Evolutionary conservation across 2,797 vertebrate genomes (phyloP).

Genomic region (Falco novaeseelandiae): DNA sequence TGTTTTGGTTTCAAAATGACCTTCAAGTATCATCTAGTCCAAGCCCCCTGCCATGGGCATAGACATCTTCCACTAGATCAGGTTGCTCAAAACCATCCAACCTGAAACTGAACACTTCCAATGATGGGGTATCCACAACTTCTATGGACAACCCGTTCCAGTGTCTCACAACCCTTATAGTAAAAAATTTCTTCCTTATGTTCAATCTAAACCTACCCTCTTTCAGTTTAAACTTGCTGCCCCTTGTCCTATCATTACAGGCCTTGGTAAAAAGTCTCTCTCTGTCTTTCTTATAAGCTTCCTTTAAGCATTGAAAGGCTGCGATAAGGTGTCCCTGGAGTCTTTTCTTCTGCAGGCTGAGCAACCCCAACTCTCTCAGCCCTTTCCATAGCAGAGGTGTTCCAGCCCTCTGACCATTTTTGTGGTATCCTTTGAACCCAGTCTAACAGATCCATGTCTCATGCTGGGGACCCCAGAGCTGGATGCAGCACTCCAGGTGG

Average conservation of each 20-base stretch:
- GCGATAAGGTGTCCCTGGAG: fast-evolving
- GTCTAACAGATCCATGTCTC: not conserved
- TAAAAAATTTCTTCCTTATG: not conserved
- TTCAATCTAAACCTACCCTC: not conserved
- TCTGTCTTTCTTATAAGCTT: not conserved
- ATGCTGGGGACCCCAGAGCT: not conserved
- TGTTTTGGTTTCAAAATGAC: not conserved
- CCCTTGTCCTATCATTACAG: not conserved
- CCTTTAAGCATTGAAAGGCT: not conserved
- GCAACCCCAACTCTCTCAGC: not conserved
- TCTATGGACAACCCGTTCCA: not conserved
- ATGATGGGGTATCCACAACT: fast-evolving
- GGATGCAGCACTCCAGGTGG: fast-evolving
- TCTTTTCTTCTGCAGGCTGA: not conserved
- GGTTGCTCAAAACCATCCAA: fast-evolving
- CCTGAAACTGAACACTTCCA: not conserved
- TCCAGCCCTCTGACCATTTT: not conserved
- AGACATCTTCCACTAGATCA: fast-evolving
- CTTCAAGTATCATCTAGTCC: not conserved
- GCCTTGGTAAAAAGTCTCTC: not conserved
- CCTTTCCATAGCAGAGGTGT: fast-evolving
- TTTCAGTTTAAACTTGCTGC: not conserved
- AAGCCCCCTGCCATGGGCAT: fast-evolving
- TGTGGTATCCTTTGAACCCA: not conserved
- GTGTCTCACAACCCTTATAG: fast-evolving